Percentiles rank a stretch among this genome's conserved stretches.
phyloP scores from a whole-genome alignment of 1,140 invertebrate genomes.

The Polypedilum pembai region DNA sequence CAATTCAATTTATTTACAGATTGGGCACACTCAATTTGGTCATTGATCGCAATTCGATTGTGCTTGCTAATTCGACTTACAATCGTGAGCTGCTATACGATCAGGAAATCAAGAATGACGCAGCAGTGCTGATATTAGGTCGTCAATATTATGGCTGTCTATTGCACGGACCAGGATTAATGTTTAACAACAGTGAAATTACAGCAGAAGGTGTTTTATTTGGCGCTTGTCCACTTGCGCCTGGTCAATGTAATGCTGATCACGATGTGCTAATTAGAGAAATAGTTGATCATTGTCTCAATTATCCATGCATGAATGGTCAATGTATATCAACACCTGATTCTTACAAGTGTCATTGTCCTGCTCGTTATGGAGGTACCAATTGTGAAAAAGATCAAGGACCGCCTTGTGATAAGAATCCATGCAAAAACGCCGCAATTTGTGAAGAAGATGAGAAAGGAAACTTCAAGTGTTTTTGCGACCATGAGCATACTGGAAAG shows the following conservation, averaged over 20 bases:
- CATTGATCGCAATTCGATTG: conserved; percentile 39
- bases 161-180: conserved; percentile 70
- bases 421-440: conserved; percentile 67
- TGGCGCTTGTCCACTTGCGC: conserved; percentile 62
- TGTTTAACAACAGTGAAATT: conserved; percentile 59
- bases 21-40: conserved; percentile 57
- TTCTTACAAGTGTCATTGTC: conserved; percentile 69
- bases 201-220: conserved; percentile 60
- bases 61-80: conserved; percentile 64
- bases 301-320: conserved; percentile 75
- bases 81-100: conserved; percentile 63
- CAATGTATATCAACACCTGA: conserved; percentile 64
- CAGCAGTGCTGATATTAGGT: conserved; percentile 62
- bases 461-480: conserved; percentile 68
- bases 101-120: conserved; percentile 55
- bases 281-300: conserved; percentile 61
- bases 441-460: conserved; percentile 66
- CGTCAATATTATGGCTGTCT: conserved; percentile 75
- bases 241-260: conserved; percentile 57
- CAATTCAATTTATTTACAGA: conserved; percentile 44
- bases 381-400: conserved; percentile 75
- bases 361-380: conserved; percentile 68
- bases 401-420: conserved; percentile 57
- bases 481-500: conserved; percentile 60
- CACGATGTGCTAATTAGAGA: conserved; percentile 48